Conservation (phyloP, 1,140 invertebrate genomes). For the Ditylenchus dipsaci region DNA sequence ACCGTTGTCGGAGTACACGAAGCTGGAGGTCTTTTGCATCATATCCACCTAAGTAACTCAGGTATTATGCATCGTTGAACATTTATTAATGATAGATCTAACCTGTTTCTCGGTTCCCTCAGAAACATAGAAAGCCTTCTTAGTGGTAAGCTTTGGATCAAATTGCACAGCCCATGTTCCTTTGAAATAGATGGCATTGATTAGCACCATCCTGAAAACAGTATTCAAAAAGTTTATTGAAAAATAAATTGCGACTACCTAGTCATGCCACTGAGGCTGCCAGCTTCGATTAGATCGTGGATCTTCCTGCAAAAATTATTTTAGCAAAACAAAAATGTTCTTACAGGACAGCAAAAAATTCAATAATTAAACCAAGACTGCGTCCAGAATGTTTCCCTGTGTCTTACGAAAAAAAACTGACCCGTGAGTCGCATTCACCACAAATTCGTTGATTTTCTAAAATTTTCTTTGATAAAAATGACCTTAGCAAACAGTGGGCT, state of each 20-base stretch:
- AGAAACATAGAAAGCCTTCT: slow-evolving; percentile 30
- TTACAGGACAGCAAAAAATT: too few relatives aligned
- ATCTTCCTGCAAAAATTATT: slow-evolving; percentile 14
- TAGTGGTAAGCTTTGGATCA: slow-evolving; percentile 7
- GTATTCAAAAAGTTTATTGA: background rate
- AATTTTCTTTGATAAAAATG: background rate
- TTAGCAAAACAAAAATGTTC: too few relatives aligned
- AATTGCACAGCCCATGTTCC: slow-evolving; percentile 35
- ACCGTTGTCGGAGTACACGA: background rate
- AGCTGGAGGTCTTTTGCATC: background rate
- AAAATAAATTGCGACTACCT: background rate
- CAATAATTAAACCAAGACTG: too few relatives aligned
- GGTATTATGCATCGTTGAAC: too few relatives aligned
- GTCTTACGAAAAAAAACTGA: too few relatives aligned
- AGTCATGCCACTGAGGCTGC: slow-evolving; percentile 11
- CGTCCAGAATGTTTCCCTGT: too few relatives aligned
- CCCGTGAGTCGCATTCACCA: slow-evolving; percentile 30
- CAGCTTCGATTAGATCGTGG: slow-evolving; percentile 24
- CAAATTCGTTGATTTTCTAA: slow-evolving; percentile 36
- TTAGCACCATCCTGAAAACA: slow-evolving; percentile 29
- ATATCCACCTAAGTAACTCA: background rate
- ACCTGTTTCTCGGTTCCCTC: slow-evolving; percentile 18
- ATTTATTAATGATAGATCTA: background rate
- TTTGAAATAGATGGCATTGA: slow-evolving; percentile 46
- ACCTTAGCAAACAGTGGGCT: background rate